phyloP scores from a whole-genome alignment of 2,888 invertebrate species.

The Pristionchus mayeri region DNA sequence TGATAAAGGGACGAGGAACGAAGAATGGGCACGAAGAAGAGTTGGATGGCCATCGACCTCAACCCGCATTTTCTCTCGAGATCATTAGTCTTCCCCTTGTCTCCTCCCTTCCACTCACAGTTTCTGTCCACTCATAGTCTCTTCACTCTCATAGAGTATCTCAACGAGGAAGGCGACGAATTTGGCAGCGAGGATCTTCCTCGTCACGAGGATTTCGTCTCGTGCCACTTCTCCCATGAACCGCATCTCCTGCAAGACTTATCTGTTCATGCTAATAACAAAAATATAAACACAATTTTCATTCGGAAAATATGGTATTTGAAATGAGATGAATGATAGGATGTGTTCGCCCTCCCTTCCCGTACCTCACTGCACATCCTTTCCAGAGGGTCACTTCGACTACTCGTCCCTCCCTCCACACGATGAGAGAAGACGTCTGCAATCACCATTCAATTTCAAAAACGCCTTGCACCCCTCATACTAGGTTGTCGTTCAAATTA shows the following conservation, averaged over 20 bases:
- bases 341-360: background rate
- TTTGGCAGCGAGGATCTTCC: conserved; percentile 70
- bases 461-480: background rate
- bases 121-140: conserved; percentile 55
- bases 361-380: conserved; percentile 63
- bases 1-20: conserved; percentile 66
- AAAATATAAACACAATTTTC: background rate
- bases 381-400: conserved; percentile 51
- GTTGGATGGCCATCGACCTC: conserved; percentile 58
- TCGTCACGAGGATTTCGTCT: conserved; percentile 64
- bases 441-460: background rate
- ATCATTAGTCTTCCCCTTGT: background rate
- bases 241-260: conserved; percentile 35
- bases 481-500: too few species aligned
- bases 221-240: conserved; percentile 60
- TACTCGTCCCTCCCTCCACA: conserved; percentile 55
- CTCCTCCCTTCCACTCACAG: conserved; percentile 48
- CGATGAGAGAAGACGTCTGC: conserved; percentile 56
- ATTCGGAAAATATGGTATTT: background rate
- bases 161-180: conserved; percentile 69
- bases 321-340: background rate
- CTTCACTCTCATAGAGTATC: conserved; percentile 55
- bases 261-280: background rate
- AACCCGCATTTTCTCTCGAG: background rate
- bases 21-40: conserved; percentile 66